Percentiles rank a stretch among this genome's conserved stretches.
phyloP scores from a whole-genome alignment of 2,113 vertebrate species.

The Noturus placidus region DNA sequence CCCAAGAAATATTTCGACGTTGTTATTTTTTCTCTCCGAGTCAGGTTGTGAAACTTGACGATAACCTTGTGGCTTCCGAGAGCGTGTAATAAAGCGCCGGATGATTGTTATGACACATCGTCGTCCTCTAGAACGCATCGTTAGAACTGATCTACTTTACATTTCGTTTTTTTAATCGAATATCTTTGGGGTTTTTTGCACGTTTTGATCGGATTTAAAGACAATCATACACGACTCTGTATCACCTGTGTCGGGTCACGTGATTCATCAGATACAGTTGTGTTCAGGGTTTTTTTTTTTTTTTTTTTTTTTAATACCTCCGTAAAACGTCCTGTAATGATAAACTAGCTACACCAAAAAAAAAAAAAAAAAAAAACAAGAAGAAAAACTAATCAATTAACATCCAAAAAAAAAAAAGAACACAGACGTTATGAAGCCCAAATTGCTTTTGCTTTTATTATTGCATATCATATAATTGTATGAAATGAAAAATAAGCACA shows the following conservation, averaged over 20 bases:
- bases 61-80: slow-evolving; percentile 3
- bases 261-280: neutral
- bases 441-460: slow-evolving; percentile 69
- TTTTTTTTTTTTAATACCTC: too few species aligned
- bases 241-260: neutral
- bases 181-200: neutral
- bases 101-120: neutral
- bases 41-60: neutral
- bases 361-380: slow-evolving; percentile 17
- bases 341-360: neutral
- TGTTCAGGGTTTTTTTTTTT: neutral
- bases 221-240: neutral
- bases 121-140: neutral
- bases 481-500: slow-evolving; percentile 92
- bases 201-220: neutral
- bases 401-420: slow-evolving; percentile 69
- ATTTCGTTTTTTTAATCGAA: neutral
- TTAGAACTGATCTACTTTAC: neutral
- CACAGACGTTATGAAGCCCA: slow-evolving; percentile 70
- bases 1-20: neutral
- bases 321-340: neutral
- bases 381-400: slow-evolving; percentile 36
- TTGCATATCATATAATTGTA: slow-evolving; percentile 81
- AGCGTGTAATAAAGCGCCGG: neutral
- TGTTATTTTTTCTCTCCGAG: neutral